Percentiles rank a stretch among this genome's conserved stretches.
These are phyloP conservation scores for Acrossocheilus fasciatus DNA, from an alignment of 2,797 vertebrate genomes.

Conservation along the genomic window DNA sequence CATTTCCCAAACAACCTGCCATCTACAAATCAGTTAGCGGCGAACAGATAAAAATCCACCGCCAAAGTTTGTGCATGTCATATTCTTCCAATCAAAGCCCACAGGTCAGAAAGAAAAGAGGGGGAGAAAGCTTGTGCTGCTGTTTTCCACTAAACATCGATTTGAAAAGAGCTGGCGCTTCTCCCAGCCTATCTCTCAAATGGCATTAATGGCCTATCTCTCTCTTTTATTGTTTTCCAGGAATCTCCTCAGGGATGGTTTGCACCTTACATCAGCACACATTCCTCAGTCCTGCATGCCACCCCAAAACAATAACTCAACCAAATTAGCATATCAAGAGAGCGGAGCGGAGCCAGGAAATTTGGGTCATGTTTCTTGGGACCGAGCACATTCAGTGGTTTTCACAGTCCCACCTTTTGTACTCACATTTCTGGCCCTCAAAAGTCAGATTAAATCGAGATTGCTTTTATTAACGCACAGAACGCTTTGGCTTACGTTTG, in stretches of 20 bases:
- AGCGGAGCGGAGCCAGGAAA: conserved; percentile 49
- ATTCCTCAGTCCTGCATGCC: conserved; percentile 71
- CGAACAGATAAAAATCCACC: conserved; percentile 29
- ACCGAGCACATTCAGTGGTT: conserved; percentile 42
- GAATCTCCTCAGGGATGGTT: conserved; percentile 71
- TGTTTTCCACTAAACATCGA: conserved; percentile 75
- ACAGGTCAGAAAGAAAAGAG: conserved; percentile 31
- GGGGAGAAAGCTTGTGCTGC: conserved; percentile 61
- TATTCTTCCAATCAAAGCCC: conserved; percentile 48
- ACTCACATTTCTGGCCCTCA: conserved; percentile 28
- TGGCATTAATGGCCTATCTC: conserved; percentile 74
- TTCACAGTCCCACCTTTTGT: conserved; percentile 33
- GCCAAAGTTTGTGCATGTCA: conserved; percentile 48
- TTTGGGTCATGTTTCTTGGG: conserved; percentile 63
- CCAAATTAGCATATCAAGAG: conserved; percentile 66
- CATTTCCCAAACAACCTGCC: conserved; percentile 54
- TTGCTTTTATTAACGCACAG: background rate
- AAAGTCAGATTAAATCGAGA: conserved; percentile 48
- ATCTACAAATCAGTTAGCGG: conserved; percentile 50
- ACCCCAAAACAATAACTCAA: conserved; percentile 73
- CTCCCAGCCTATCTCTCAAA: conserved; percentile 77
- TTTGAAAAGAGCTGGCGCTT: conserved; percentile 76
- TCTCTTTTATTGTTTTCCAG: conserved; percentile 80
- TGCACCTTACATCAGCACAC: conserved; percentile 70
- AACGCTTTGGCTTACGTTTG: background rate